phyloP scores from a whole-genome alignment of 2,113 vertebrate genomes.

The Mobula hypostoma region DNA sequence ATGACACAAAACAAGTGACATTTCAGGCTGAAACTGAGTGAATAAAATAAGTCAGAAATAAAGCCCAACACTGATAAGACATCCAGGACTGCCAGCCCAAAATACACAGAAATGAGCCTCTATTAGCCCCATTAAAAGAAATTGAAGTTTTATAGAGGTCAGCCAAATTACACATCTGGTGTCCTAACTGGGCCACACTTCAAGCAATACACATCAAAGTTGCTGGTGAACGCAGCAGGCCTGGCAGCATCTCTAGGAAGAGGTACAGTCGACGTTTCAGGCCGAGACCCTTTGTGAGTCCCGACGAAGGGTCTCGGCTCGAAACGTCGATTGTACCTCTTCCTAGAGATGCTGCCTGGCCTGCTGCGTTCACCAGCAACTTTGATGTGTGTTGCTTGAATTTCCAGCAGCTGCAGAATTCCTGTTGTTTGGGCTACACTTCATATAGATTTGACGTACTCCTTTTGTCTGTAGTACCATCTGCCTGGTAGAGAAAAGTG shows the following conservation, averaged over 20 bases:
- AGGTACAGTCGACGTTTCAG: no score
- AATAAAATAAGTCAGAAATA: background rate
- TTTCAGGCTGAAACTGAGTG: background rate
- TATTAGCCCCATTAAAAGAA: background rate
- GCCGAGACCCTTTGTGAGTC: no score
- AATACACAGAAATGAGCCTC: background rate
- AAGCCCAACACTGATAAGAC: background rate
- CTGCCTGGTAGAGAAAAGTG: background rate
- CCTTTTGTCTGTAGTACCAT: background rate
- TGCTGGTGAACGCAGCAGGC: no score
- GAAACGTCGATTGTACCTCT: no score
- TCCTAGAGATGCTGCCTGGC: no score
- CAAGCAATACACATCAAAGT: no score
- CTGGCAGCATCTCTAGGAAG: no score
- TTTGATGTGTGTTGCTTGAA: no score
- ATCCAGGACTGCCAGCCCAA: background rate
- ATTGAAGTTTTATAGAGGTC: background rate
- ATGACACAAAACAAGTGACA: background rate
- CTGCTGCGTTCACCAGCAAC: no score
- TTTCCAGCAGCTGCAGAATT: no score
- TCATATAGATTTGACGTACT: background rate
- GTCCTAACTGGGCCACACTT: background rate
- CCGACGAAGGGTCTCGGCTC: no score
- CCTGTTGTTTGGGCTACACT: no score
- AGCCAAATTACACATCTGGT: background rate